Base-by-base conservation (phyloP, 2,888 invertebrate species). In the Heliconius aoede region DNA sequence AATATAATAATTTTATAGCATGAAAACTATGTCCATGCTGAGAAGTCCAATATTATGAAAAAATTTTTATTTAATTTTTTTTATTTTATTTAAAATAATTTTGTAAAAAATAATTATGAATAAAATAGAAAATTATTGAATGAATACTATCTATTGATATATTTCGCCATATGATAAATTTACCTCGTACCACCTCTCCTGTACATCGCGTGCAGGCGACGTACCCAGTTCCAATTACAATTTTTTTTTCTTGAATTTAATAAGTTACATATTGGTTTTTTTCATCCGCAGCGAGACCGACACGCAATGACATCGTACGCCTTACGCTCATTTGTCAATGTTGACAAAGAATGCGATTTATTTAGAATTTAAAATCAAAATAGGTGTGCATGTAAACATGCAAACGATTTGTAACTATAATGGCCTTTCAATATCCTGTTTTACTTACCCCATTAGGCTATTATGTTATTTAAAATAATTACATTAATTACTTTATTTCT, bases 401-500 rank as follows among this genome's bases (percentile, higher is more conserved):
- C 79, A 81, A 81, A 80, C 84, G 81, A 40, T 55, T n/a, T 32
- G 67, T 82, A 82, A 79, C 78, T 80, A 77, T 69, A 74, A 85
- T 82, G 88, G 89, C 79, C 85, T 89, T 90, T 86, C 87, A 88
- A 84, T 86, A 86, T 90, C 89, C 90, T 89, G 89, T 85, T 87
- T 75, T 81, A 80, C 80, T 82, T 73, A 79, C 78, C 76, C 76
- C 30, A 46, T 73, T 40, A 60, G 65, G 15, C 58, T 26, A 60
- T 60, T 60, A 4, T 72, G 61, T 74, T 72, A 60, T 58, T 51
- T 74, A 73, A n/a, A 69, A 68, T 60, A 60, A 36, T 61, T 40
- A 61, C 36, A 26, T 9, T 60, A 36, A 58, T 72, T 13, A 61
- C 36, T 65, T 40, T 36, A 72, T 40, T 26, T 72, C 36, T 40